phyloP scores from a whole-genome alignment of 2,113 vertebrate species.

The Prinia subflava region DNA sequence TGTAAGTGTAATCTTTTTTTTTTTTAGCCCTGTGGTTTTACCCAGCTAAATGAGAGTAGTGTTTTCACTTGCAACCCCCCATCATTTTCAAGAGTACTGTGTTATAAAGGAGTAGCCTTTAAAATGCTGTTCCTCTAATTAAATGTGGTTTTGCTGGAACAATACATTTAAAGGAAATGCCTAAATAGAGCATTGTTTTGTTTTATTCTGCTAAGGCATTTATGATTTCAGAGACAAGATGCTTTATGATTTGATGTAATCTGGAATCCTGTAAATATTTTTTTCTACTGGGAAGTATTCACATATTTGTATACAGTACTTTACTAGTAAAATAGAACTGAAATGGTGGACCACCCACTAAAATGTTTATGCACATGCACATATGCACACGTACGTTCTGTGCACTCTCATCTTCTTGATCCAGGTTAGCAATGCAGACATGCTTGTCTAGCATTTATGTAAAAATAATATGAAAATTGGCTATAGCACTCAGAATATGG shows the following conservation, averaged over 20 bases:
- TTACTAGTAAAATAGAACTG: slow-evolving; percentile 46
- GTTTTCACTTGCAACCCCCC: slow-evolving; percentile 54
- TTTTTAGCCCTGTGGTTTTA: neutral
- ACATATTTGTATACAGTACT: slow-evolving; percentile 52
- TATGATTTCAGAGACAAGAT: neutral
- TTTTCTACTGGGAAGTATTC: neutral
- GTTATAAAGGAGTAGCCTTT: slow-evolving; percentile 55
- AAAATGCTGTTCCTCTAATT: slow-evolving; percentile 66
- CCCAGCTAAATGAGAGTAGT: slow-evolving; percentile 56
- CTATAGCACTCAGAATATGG: slow-evolving; percentile 48
- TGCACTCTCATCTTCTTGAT: slow-evolving; percentile 49
- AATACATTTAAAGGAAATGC: slow-evolving; percentile 10
- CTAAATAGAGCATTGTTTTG: neutral
- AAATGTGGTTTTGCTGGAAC: slow-evolving; percentile 53
- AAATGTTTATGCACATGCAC: slow-evolving; percentile 43
- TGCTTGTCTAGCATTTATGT: slow-evolving; percentile 74
- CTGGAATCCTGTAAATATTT: neutral
- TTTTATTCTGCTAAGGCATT: slow-evolving; percentile 6
- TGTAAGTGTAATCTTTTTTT: neutral
- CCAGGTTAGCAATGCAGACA: slow-evolving; percentile 61
- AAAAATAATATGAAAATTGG: slow-evolving; percentile 74
- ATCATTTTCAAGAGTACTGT: slow-evolving; percentile 48
- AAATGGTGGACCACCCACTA: slow-evolving; percentile 39
- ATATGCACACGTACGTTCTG: slow-evolving; percentile 20
- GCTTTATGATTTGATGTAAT: slow-evolving; percentile 16